A percentile compares a stretch with the other conserved stretches of the same genome.
Conservation (phyloP, 2,797 vertebrate species). For the Sphenopsis melanotis region DNA sequence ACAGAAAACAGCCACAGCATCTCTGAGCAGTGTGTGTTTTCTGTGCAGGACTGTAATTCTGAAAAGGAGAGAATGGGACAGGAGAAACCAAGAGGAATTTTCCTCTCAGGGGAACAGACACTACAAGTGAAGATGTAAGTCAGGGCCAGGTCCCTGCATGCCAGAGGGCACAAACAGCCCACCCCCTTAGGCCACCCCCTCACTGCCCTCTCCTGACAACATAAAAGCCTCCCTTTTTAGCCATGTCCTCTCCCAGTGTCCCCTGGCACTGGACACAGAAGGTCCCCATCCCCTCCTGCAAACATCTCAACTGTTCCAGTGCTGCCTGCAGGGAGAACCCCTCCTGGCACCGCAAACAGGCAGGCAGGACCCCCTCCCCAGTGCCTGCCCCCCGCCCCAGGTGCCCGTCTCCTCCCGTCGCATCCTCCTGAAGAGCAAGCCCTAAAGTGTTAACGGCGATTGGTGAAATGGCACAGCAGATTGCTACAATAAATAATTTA, state of each 20-base stretch:
- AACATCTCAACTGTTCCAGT: background rate
- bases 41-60: background rate
- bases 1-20: background rate
- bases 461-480: constrained; percentile 90
- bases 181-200: accelerated
- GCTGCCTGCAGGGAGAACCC: background rate
- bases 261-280: background rate
- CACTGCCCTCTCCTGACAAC: accelerated
- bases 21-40: background rate
- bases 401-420: background rate
- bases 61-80: background rate
- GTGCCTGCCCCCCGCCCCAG: background rate
- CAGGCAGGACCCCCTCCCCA: background rate
- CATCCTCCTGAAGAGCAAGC: constrained; percentile 42
- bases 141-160: background rate
- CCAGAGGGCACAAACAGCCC: background rate
- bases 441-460: constrained; percentile 81
- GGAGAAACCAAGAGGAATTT: background rate
- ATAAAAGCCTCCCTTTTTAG: background rate
- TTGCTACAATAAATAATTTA: constrained; percentile 99
- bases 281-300: background rate
- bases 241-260: background rate
- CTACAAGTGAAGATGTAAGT: background rate
- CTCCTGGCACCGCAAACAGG: accelerated
- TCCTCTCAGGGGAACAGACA: background rate